Percentiles rank a stretch among this genome's conserved stretches.
These are phyloP conservation scores for Pipistrellus pygmaeus DNA, from an alignment of 2,797 vertebrate genomes.

Conservation along the genomic window DNA sequence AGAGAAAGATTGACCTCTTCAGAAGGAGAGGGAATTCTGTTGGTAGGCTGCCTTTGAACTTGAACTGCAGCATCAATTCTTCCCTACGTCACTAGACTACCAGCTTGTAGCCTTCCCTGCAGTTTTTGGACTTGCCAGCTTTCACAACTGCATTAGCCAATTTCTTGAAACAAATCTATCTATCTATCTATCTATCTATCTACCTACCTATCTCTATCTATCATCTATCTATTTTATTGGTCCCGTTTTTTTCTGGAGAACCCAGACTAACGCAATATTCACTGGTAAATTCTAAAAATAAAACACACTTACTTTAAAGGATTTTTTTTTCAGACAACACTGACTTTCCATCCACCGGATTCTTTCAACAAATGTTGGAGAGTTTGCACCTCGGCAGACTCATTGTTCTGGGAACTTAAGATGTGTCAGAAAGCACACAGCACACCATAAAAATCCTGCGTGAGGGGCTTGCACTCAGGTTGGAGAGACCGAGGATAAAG, in stretches of 20 bases:
- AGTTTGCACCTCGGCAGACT: not conserved
- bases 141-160: not conserved
- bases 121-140: not conserved
- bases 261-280: not conserved
- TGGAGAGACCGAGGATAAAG: not conserved
- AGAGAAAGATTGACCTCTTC: not conserved
- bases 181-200: not conserved
- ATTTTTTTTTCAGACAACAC: constrained; percentile 11
- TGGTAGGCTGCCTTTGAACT: not conserved
- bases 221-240: not conserved
- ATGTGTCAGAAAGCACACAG: not conserved
- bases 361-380: not conserved
- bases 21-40: not conserved
- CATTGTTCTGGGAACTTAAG: not conserved
- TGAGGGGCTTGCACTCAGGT: not conserved
- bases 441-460: not conserved
- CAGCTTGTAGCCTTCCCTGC: not conserved
- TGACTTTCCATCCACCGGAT: not conserved
- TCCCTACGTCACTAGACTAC: not conserved
- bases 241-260: not conserved
- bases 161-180: not conserved
- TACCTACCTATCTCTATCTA: not conserved
- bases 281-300: not conserved
- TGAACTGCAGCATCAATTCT: not conserved
- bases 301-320: not conserved